Evolutionary conservation across 2,797 vertebrate species (phyloP).

Genomic region (Toxotes lorentzi): DNA sequence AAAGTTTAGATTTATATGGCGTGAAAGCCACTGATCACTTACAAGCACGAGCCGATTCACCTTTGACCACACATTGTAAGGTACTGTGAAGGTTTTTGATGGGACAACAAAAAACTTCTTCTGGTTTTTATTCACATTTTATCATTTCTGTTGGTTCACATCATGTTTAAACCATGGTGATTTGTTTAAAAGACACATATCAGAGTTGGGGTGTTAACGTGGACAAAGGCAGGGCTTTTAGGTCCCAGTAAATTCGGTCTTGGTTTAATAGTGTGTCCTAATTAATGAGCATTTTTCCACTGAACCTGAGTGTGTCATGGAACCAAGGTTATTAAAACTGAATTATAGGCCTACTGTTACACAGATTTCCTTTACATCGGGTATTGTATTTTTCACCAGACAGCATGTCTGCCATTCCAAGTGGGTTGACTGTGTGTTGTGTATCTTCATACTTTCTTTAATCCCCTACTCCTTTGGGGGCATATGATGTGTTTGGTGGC

Average conservation of each 20-base stretch:
- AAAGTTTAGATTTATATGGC: slow-evolving; percentile 68
- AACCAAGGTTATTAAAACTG: background rate
- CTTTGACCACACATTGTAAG: background rate
- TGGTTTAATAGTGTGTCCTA: background rate
- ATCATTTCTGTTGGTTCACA: background rate
- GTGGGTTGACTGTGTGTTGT: background rate
- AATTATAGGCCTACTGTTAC: background rate
- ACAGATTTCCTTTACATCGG: background rate
- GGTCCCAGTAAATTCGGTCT: background rate
- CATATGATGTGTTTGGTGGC: background rate
- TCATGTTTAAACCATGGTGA: background rate
- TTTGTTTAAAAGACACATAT: background rate
- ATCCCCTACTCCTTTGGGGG: background rate
- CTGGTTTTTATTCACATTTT: background rate
- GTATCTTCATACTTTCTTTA: background rate
- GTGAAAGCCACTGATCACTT: slow-evolving; percentile 34
- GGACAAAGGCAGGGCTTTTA: background rate
- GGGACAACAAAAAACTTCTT: background rate
- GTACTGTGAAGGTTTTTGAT: no score
- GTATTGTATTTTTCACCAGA: background rate
- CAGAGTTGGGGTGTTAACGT: no score
- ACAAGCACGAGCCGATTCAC: slow-evolving; percentile 8
- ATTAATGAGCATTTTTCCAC: slow-evolving; percentile 3
- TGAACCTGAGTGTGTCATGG: slow-evolving; percentile 3
- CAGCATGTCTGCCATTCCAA: background rate